Evolutionary conservation across 2,888 invertebrate genomes (phyloP).

Genomic region (Lasius fuliginosus): DNA sequence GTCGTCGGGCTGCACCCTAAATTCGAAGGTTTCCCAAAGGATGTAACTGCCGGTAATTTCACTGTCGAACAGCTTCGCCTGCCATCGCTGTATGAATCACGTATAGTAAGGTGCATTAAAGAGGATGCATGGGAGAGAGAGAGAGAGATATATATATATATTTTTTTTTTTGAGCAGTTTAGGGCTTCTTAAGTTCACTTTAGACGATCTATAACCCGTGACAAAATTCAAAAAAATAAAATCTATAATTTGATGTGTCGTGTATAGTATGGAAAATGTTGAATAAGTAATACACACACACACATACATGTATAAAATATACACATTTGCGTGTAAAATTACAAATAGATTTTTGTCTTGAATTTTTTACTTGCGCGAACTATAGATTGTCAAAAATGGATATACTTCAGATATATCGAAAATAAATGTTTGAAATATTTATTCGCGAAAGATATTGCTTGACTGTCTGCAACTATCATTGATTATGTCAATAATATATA

Average conservation of each 20-base stretch:
- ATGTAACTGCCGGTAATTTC: slow-evolving; percentile 75
- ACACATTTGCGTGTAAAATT: background rate
- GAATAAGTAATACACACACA: background rate
- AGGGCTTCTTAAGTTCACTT: background rate
- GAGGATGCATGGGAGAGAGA: slow-evolving; percentile 1
- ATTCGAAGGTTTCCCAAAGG: slow-evolving; percentile 76
- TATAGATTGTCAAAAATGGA: background rate
- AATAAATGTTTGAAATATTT: slow-evolving; percentile 24
- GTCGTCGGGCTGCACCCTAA: slow-evolving; percentile 67
- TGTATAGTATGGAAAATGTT: background rate
- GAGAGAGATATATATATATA: background rate
- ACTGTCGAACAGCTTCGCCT: slow-evolving; percentile 61
- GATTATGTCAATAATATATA: background rate
- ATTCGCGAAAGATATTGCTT: background rate
- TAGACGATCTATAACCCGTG: background rate
- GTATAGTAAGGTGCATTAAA: slow-evolving; percentile 57
- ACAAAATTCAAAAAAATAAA: background rate
- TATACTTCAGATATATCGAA: background rate
- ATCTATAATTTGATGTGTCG: background rate
- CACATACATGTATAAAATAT: background rate
- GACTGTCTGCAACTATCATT: background rate
- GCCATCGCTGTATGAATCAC: slow-evolving; percentile 48
- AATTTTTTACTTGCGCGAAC: background rate
- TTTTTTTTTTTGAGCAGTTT: too few relatives aligned
- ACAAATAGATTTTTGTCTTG: background rate